Conservation (phyloP, 1,140 invertebrate species). For the Dreissena polymorpha region DNA sequence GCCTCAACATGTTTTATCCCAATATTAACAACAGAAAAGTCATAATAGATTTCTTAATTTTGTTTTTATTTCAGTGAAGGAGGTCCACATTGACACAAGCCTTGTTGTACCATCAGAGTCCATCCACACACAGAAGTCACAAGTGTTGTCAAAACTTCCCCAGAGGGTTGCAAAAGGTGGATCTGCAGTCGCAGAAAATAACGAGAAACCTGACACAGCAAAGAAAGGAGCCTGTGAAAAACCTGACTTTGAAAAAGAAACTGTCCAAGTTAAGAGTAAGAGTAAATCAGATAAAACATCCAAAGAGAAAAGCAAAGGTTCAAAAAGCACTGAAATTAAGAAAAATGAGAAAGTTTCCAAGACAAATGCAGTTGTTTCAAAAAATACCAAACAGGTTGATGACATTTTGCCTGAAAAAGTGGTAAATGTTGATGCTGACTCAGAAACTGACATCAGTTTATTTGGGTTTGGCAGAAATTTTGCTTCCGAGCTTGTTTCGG, state of each 20-base stretch:
- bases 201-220: no score
- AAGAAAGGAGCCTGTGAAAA: no score
- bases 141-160: not conserved
- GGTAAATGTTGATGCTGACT: not conserved
- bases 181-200: not conserved
- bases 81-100: no score
- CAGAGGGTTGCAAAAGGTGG: not conserved
- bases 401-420: not conserved
- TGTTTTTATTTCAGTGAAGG: no score
- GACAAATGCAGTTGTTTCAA: not conserved
- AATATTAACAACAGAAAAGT: no score
- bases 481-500: constrained; percentile 37
- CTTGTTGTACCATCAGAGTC: no score
- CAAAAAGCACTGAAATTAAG: not conserved
- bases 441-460: constrained; percentile 40
- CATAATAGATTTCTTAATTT: no score
- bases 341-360: not conserved
- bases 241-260: no score
- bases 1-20: no score
- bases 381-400: no score
- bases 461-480: constrained; percentile 50
- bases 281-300: not conserved
- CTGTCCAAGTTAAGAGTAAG: constrained; percentile 2
- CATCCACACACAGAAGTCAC: no score
- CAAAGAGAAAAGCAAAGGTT: not conserved